These are phyloP conservation scores for Salvelinus namaycush DNA, from an alignment of 2,113 vertebrate genomes.

Conservation along the genomic window DNA sequence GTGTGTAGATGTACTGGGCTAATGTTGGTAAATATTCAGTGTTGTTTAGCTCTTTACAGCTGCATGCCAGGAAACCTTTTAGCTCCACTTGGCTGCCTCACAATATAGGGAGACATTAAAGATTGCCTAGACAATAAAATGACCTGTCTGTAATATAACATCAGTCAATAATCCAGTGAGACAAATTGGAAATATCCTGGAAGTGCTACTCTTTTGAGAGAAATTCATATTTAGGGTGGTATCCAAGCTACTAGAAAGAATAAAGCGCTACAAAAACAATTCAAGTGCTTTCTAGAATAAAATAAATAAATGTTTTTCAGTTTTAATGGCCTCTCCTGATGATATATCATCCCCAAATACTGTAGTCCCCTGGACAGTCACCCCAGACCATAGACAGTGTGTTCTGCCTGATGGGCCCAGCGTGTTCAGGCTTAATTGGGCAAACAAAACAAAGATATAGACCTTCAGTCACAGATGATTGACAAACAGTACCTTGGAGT, in stretches of 20 bases:
- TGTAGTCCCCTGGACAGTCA: background rate
- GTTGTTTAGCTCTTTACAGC: conserved; percentile 54
- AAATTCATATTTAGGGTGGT: too few relatives aligned
- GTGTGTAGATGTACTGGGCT: conserved; percentile 36
- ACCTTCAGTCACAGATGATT: conserved; percentile 23
- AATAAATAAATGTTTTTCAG: too few relatives aligned
- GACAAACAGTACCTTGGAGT: conserved; percentile 7
- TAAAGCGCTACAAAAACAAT: too few relatives aligned
- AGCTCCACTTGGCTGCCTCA: conserved; percentile 56
- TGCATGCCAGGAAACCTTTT: conserved; percentile 70
- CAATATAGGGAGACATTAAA: background rate
- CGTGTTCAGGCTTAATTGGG: conserved; percentile 13
- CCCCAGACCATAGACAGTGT: background rate
- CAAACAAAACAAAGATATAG: conserved; percentile 13
- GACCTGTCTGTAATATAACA: conserved; percentile 21
- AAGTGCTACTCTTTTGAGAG: too few relatives aligned
- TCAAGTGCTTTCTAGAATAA: too few relatives aligned
- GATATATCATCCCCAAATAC: too few relatives aligned
- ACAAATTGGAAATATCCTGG: background rate
- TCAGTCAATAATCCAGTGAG: conserved; percentile 22
- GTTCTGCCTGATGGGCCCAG: background rate
- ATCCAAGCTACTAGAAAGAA: too few relatives aligned
- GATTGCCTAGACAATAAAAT: conserved; percentile 10
- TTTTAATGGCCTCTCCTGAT: too few relatives aligned
- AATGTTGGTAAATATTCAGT: conserved; percentile 35